Conservation (phyloP, 2,113 vertebrate genomes). For the Charadrius vociferus region DNA sequence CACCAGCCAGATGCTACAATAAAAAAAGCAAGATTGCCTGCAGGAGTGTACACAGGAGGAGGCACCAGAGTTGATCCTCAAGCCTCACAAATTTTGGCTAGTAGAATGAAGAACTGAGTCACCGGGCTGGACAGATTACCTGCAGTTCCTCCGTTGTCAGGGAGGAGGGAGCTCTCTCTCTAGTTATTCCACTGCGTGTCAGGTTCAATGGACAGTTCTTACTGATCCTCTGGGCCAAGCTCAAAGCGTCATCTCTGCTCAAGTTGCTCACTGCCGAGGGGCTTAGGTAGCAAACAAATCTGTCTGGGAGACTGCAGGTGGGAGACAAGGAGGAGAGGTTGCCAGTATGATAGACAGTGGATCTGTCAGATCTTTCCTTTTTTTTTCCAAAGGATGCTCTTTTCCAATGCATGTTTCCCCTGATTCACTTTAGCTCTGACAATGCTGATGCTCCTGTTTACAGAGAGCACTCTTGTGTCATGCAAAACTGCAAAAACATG, state of each 20-base stretch:
- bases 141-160: neutral
- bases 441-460: neutral
- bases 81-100: too few species aligned
- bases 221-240: conserved; percentile 17
- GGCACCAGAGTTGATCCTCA: neutral
- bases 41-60: neutral
- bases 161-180: neutral
- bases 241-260: neutral
- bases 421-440: neutral
- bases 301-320: conserved; percentile 37
- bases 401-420: fast-evolving
- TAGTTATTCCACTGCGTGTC: neutral
- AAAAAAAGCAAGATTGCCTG: neutral
- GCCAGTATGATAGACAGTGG: fast-evolving
- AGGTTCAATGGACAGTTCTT: neutral
- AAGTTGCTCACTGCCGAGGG: neutral
- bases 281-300: conserved; percentile 44
- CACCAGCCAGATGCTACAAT: neutral
- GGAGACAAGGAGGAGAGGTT: neutral
- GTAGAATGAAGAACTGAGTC: neutral
- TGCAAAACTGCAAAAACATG: neutral
- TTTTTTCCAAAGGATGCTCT: neutral
- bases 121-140: neutral
- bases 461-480: neutral
- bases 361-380: neutral